Base-by-base conservation (phyloP, 2,113 vertebrate species). In the Amphiprion percula region DNA sequence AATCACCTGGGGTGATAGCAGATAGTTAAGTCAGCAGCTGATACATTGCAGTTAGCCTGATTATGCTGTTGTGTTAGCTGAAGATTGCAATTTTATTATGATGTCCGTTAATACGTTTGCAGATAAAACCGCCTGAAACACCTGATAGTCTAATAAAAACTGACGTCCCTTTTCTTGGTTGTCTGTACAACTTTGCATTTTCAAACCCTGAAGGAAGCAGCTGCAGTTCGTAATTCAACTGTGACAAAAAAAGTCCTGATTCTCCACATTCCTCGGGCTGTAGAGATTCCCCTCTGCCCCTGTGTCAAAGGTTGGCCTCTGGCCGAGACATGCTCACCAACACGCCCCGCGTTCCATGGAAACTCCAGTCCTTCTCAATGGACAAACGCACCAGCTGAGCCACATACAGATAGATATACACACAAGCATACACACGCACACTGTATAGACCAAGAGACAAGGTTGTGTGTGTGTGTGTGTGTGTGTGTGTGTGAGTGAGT, bases 321-420 rank as follows among this genome's bases (percentile, higher is more conserved):
- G 39, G 84, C 90, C 84, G 87, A 89, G 91, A 83, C 88, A 47
- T 68, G 84, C 85, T 80, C 85, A 74, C 74, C 83, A 85, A 67
- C 78, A 67, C 75, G 1, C 63, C 81, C 79, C 80, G 74, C 74
- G 63, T 63, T 87, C 86, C 68, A 70, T 84, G 91, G 90, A 93
- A 90, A 93, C 86, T 89, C 87, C 84, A 49, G 60, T 80, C 86
- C 72, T 79, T 39, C 83, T 90, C 71, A 83, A 76, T 88, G 83
- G 66, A 90, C 84, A 88, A 89, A 89, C 70, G 64, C 68, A 66
- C 66, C 77, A 59, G 58, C 74, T 30, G 72, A 85, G 75, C 60
- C 78, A 79, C 81, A 83, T 65, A 88, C 84, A 88, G 67, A 81
- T 63, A 63, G 39, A 77, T 49, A 37, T 50, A 80, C 44, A 80